Conservation (phyloP, 2,888 invertebrate genomes). For the Erebia aethiops region DNA sequence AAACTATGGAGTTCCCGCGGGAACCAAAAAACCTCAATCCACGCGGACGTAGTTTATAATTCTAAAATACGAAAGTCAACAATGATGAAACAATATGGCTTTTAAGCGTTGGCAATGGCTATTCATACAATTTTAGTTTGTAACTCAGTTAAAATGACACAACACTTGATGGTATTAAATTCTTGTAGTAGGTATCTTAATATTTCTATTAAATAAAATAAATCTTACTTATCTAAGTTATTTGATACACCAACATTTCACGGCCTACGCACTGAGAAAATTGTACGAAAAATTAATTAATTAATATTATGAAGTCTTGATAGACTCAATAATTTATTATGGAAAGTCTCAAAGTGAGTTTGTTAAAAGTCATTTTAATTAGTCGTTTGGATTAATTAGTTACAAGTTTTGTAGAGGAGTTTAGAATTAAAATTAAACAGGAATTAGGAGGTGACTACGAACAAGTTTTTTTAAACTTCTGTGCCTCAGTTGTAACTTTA, state of each 20-base stretch:
- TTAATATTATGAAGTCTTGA: slow-evolving; percentile 15
- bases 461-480: neutral
- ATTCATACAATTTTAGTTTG: no score
- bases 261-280: neutral
- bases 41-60: no score
- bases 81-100: no score
- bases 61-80: no score
- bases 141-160: neutral
- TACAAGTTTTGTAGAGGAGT: slow-evolving; percentile 52
- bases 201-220: neutral
- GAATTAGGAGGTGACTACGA: slow-evolving; percentile 31
- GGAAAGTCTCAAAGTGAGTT: slow-evolving; percentile 33
- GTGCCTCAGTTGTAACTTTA: neutral
- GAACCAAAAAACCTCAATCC: no score
- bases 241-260: neutral
- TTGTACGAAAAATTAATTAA: slow-evolving; percentile 4
- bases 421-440: slow-evolving; percentile 55
- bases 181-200: neutral
- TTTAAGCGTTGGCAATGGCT: no score
- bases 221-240: neutral
- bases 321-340: slow-evolving; percentile 33
- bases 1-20: no score
- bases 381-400: slow-evolving; percentile 62
- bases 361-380: slow-evolving; percentile 57
- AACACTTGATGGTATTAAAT: neutral